Percentiles rank a stretch among this genome's conserved stretches.
Evolutionary conservation across 1,140 invertebrate genomes (phyloP).

Genomic region (Helicoverpa zea): DNA sequence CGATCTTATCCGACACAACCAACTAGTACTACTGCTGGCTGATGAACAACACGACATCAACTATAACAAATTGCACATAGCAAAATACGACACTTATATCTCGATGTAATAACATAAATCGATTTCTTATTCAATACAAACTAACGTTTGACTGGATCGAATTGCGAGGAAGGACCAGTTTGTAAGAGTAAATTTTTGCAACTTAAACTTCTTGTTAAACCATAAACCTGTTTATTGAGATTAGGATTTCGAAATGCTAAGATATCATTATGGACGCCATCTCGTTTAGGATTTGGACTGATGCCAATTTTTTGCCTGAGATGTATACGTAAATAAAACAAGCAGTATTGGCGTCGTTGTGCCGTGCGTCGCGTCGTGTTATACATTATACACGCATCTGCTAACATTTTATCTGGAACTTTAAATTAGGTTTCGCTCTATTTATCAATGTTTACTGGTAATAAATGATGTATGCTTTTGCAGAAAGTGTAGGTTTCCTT

Average conservation of each 20-base stretch:
- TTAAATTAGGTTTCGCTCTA: constrained; percentile 55
- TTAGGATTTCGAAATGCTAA: constrained; percentile 58
- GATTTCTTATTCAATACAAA: constrained; percentile 36
- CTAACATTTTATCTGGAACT: constrained; percentile 63
- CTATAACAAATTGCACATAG: constrained; percentile 17
- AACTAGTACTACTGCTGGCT: constrained; percentile 33
- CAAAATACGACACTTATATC: constrained; percentile 7
- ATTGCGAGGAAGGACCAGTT: constrained; percentile 36
- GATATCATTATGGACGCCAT: constrained; percentile 55
- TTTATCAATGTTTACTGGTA: constrained; percentile 39
- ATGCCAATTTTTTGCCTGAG: constrained; percentile 76
- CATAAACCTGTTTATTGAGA: constrained; percentile 60
- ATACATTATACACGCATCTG: constrained; percentile 54
- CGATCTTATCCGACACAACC: constrained; percentile 58
- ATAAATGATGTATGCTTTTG: constrained; percentile 51
- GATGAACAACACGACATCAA: constrained; percentile 45
- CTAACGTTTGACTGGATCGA: constrained; percentile 35
- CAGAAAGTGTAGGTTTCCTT: constrained; percentile 44
- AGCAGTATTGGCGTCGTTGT: constrained; percentile 67
- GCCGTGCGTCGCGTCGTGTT: constrained; percentile 16
- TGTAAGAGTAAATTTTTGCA: constrained; percentile 32
- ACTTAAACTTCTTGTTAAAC: constrained; percentile 48
- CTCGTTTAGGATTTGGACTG: constrained; percentile 63
- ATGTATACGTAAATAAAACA: constrained; percentile 74
- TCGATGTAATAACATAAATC: constrained; percentile 39